Evolutionary conservation across 2,888 invertebrate genomes (phyloP), one percentile per base, ranked within the genome.

Genomic region (Stenodera caucasica): DNA sequence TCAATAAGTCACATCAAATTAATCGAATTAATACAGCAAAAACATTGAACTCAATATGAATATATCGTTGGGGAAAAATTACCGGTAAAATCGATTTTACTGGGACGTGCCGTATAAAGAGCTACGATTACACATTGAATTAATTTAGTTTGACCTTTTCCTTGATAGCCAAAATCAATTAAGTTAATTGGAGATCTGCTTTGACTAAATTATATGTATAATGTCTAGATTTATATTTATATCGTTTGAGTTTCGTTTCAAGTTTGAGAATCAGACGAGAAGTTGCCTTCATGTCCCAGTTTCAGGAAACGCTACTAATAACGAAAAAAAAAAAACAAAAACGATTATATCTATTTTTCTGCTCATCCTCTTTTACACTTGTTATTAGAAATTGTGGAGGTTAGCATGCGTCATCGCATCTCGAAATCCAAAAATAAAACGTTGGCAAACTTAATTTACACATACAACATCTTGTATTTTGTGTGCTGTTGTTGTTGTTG

Each of bases 371-470:
- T 40, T 40, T 18, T 40, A 21, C 40, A 40, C 11, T 40, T 40
- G 40, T 40, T 40, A 8, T 49, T 33, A 40, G 23, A 54, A 55
- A 49, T 49, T 37, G 52, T 56, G 60, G 61, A 62, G 58, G 58
- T 62, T 58, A 55, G 55, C 8, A 58, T 62, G 62, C 62, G 62
- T 62, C 62, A 62, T 62, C 55, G 21, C 35, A 26, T 8, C 15
- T 40, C 18, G 2, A 23, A 40, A 33, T 49, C 58, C 62, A 55
- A 58, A 61, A 62, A 62, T 58, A 58, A 49, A 40, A 56, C 56
- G 49, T 53, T 52, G 58, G 61, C 45, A 58, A 51, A 53, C 57
- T 40, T 21, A 40, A 40, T 40, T 40, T 40, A 40, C 40, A 40
- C 32, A 32, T 32, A 2, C 11, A 32, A 18, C 21, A 18, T 40